These are phyloP conservation scores for Xanthorhoe spadicearia DNA, from an alignment of 2,888 invertebrate genomes.

Conservation along the genomic window DNA sequence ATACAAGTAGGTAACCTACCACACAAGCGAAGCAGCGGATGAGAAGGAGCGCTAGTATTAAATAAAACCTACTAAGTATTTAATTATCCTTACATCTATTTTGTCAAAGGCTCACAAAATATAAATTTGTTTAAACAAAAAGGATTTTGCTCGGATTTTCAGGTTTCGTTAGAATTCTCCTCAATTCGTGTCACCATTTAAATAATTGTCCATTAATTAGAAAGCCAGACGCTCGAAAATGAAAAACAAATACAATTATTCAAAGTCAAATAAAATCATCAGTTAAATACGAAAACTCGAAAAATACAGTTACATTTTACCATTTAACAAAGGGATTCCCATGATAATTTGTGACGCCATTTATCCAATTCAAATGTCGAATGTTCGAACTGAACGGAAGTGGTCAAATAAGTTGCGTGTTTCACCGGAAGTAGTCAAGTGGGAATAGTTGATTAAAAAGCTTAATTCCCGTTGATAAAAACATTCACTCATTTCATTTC, in stretches of 20 bases:
- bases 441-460: neutral
- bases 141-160: neutral
- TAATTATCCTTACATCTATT: too few species aligned
- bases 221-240: conserved; percentile 5
- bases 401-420: neutral
- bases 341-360: neutral
- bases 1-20: too few species aligned
- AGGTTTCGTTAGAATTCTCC: neutral
- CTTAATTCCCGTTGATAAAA: neutral
- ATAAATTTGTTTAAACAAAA: too few species aligned
- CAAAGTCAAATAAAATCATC: neutral
- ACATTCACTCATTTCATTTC: too few species aligned
- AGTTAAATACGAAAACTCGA: conserved; percentile 1
- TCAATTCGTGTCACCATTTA: neutral
- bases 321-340: neutral
- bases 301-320: neutral
- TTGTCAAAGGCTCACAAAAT: too few species aligned
- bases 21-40: too few species aligned
- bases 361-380: neutral
- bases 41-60: too few species aligned
- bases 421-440: neutral
- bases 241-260: conserved; percentile 11
- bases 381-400: neutral
- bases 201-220: neutral
- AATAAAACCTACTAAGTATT: too few species aligned